Evolutionary conservation across 2,888 invertebrate genomes (phyloP), one percentile per base, ranked within the genome.

Genomic region (Pilophorus perplexus): DNA sequence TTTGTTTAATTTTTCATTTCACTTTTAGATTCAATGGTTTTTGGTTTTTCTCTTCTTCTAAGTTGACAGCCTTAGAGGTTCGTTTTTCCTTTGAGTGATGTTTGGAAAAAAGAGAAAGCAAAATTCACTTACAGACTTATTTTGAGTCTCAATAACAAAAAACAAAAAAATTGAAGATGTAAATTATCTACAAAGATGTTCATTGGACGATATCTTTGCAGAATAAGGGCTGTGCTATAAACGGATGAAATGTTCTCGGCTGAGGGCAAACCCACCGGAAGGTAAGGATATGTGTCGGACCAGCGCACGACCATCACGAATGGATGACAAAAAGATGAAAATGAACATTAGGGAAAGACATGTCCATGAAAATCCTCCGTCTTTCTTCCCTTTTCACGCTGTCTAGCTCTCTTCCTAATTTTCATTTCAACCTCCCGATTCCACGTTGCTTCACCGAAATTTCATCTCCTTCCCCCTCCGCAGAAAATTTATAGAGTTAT

Each of bases 181-280:
- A 40, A 59, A n/a, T 42, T 59, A 27, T 59, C 59, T 59, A 59
- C 69, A 57, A 69, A 68, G 62, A 66, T 70, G 70, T 70, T 74
- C 69, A 73, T 73, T 71, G 71, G 67, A 71, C 72, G 72, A 73
- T 74, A 74, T 74, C 74, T 74, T 74, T 74, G 73, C 74, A 74
- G 74, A 74, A 67, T 73, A 72, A 72, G 71, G 67, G 67, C 66
- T 54, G 62, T 67, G 57, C 54, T 69, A 69, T 57, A 64, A 64
- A 67, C 65, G 69, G 67, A 71, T 65, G 69, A 66, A 67, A 54
- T 67, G 60, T 67, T 48, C 40, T 46, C 46, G 33, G 64, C 67
- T 66, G 67, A 68, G 59, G 68, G 55, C 54, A 67, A 52, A 44
- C 68, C 46, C 59, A 65, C 40, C 54, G 64, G 59, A 70, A 70